Base-by-base conservation (phyloP, 1,140 invertebrate genomes). In the silkworm (Bombyx mori) region DNA sequence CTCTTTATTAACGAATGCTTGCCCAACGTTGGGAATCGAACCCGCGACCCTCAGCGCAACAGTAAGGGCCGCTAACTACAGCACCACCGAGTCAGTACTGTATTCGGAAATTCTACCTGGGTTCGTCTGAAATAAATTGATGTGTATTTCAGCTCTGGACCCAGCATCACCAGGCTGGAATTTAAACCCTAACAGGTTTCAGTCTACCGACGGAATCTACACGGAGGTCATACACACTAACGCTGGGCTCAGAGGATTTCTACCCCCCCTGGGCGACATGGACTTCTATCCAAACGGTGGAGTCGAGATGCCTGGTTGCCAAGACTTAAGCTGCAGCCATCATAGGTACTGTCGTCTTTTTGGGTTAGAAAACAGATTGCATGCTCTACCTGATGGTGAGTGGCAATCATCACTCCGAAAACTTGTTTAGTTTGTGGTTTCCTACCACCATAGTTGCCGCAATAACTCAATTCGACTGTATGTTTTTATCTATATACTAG, bases 241-340 rank as follows among this genome's bases (percentile, higher is more conserved):
- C 52, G 76, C 65, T 0, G 82, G 79, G 2, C 0, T 69, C 0
- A 63, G 77, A 0, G 88, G 88, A 1, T 77, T 66, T 35, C 7
- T 62, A 0, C 1, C 8, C 0, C 26, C 73, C 0, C 65, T 86
- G 12, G 90, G 90, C 0, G 73, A 91, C 26, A 76, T 78, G 9
- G 91, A 92, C 60, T 91, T 91, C 66, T 92, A 90, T 60, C 90
- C 90, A 0, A 91, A 91, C 60, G 90, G 91, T 1, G 86, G 88
- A 1, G 6, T 12, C 0, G 52, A 8, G 6, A 87, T 88, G 66
- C 18, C 59, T 0, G 86, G 86, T 0, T 88, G 88, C 43, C 6
- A 54, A 73, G n/a, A 35, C 9, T 26, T 12, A 1, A 8, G 8
- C 0, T 71, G 69, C 42, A 50, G 58, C 48, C 69, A 71, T 60